Conservation (phyloP, 2,113 vertebrate species). For the Corapipo altera region DNA sequence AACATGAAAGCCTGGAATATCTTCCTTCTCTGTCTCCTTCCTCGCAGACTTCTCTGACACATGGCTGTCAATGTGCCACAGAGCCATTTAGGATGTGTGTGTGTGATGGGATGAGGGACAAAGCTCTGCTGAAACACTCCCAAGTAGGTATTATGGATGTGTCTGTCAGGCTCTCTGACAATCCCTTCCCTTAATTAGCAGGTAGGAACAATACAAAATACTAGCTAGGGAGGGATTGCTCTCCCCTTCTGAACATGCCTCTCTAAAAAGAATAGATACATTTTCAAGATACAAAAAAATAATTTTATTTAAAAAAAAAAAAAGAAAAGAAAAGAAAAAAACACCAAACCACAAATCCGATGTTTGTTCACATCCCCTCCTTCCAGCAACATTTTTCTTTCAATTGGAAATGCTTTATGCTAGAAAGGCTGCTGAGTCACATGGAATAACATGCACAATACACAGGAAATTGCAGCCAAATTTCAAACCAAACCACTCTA, state of each 20-base stretch:
- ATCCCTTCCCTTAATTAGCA: conserved; percentile 10
- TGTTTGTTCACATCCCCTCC: not conserved
- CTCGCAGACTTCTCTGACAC: not conserved
- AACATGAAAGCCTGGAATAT: not conserved
- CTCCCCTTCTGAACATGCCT: not conserved
- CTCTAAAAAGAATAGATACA: not conserved
- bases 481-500: not conserved
- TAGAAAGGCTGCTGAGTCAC: not conserved
- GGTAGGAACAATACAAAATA: not conserved
- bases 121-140: not conserved
- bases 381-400: not conserved
- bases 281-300: not conserved
- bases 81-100: not conserved
- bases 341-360: not conserved
- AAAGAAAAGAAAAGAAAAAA: too few species aligned
- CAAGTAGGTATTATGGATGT: not conserved
- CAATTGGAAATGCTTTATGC: not conserved
- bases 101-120: not conserved
- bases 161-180: conserved; percentile 19
- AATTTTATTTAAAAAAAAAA: not conserved
- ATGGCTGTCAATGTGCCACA: not conserved
- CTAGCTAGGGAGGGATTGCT: not conserved
- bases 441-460: not conserved
- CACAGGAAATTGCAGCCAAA: not conserved
- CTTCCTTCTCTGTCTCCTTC: conserved; percentile 4